phyloP scores from a whole-genome alignment of 2,113 vertebrate species.

The Beaufortia kweichowensis region DNA sequence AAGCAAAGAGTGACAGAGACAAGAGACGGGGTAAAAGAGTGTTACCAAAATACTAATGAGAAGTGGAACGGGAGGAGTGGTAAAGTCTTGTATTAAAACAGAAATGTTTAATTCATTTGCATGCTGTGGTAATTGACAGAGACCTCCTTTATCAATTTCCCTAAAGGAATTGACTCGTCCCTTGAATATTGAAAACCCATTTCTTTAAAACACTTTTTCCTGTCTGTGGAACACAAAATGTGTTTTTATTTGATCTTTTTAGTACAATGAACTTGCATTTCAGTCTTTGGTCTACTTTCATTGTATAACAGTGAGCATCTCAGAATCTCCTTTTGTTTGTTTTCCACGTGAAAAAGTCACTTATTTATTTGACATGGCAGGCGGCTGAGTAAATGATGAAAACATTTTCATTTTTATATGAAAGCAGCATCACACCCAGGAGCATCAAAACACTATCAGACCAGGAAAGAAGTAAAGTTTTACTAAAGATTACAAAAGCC shows the following conservation, averaged over 20 bases:
- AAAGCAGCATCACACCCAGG: conserved; percentile 14
- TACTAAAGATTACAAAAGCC: too few relatives aligned
- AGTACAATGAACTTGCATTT: too few relatives aligned
- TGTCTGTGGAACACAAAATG: neutral
- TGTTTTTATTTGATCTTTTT: neutral
- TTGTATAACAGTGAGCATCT: too few relatives aligned
- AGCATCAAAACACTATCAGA: conserved; percentile 34
- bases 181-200: neutral
- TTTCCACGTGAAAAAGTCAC: too few relatives aligned
- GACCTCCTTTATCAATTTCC: neutral
- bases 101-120: neutral
- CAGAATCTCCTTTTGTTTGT: too few relatives aligned
- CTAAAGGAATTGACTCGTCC: neutral
- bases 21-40: neutral
- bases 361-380: too few relatives aligned
- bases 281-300: too few relatives aligned
- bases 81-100: neutral
- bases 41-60: neutral
- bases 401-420: neutral
- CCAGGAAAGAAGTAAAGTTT: conserved; percentile 3
- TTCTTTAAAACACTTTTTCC: neutral
- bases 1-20: neutral
- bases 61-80: neutral
- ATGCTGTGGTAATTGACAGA: neutral
- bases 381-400: too few relatives aligned